A percentile compares a stretch with the other conserved stretches of the same genome.
phyloP scores from a whole-genome alignment of 2,888 invertebrate genomes.

The Leptura quadrifasciata region DNA sequence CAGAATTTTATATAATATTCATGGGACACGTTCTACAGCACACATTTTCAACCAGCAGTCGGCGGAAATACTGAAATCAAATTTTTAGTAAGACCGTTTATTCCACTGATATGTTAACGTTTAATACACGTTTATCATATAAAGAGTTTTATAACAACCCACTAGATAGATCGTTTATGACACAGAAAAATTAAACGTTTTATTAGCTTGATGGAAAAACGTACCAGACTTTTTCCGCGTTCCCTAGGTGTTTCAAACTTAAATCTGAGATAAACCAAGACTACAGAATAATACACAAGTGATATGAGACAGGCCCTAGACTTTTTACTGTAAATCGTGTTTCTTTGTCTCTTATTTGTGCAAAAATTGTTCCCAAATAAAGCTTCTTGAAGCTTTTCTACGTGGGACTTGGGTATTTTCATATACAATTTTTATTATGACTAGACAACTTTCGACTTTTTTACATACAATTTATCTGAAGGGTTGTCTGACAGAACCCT shows the following conservation, averaged over 20 bases:
- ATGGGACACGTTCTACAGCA: too few species aligned
- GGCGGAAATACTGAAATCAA: too few species aligned
- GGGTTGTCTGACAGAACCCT: slow-evolving; percentile 43
- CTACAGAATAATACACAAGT: neutral
- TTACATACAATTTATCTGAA: slow-evolving; percentile 34
- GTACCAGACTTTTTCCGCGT: neutral
- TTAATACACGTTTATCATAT: too few species aligned
- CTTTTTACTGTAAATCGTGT: neutral
- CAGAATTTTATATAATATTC: too few species aligned
- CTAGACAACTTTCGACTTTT: slow-evolving; percentile 41
- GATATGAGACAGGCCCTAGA: neutral
- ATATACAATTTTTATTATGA: slow-evolving; percentile 22
- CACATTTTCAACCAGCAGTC: too few species aligned
- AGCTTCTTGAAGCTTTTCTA: slow-evolving; percentile 1
- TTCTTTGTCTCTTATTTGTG: neutral
- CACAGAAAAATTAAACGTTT: too few species aligned
- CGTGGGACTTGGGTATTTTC: neutral
- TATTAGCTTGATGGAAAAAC: too few species aligned
- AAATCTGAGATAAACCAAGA: neutral
- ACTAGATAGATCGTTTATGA: too few species aligned
- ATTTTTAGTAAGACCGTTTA: too few species aligned
- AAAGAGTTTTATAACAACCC: too few species aligned
- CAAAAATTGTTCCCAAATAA: slow-evolving; percentile 6
- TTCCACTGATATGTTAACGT: too few species aligned
- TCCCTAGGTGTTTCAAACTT: neutral